Percentiles rank a stretch among this genome's conserved stretches.
Evolutionary conservation across 2,113 vertebrate species (phyloP).

Genomic region (Tympanuchus pallidicinctus): DNA sequence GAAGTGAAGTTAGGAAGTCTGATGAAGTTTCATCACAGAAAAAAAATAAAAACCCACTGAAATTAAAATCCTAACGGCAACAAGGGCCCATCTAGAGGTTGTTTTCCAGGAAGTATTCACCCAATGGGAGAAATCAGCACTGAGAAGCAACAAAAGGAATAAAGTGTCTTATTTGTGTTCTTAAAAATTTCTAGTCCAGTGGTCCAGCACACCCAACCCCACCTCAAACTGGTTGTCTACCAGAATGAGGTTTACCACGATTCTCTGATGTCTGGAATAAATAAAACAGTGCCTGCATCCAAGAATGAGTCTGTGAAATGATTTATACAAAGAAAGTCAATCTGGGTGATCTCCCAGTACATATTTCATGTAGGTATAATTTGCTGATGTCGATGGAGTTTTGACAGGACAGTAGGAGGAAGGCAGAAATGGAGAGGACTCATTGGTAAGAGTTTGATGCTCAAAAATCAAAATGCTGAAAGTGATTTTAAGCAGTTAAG

Average conservation of each 20-base stretch:
- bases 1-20: neutral
- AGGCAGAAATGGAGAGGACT: neutral
- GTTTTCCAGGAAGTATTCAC: neutral
- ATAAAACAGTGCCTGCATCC: neutral
- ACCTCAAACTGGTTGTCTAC: neutral
- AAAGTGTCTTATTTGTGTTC: no score
- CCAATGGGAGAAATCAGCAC: neutral
- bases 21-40: neutral
- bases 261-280: neutral
- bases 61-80: neutral
- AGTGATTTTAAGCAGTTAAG: neutral
- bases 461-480: neutral
- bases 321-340: neutral
- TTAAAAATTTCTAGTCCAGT: neutral
- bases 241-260: neutral
- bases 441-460: neutral
- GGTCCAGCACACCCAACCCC: neutral
- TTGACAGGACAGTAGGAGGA: neutral
- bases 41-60: neutral
- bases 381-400: neutral
- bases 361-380: neutral
- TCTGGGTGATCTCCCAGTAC: neutral
- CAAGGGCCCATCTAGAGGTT: fast-evolving
- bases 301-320: neutral
- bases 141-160: neutral